Evolutionary conservation across 2,888 invertebrate genomes (phyloP).

Genomic region (Lapara coniferarum): DNA sequence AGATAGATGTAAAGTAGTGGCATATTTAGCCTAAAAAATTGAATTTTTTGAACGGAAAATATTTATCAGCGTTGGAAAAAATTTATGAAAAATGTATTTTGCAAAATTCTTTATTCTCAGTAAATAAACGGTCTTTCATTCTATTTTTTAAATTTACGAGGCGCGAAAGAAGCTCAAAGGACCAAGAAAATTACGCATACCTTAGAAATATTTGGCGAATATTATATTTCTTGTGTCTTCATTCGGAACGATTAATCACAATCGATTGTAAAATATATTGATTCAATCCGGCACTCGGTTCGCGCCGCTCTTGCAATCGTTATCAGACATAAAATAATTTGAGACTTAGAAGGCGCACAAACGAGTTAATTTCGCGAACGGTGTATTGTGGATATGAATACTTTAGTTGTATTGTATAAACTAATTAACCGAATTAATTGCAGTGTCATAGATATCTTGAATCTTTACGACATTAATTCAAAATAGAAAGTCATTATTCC

Average conservation of each 20-base stretch:
- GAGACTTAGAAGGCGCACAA: slow-evolving; percentile 11
- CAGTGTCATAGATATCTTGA: too few species aligned
- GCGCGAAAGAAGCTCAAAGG: not conserved
- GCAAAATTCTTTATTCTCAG: not conserved
- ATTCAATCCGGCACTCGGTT: slow-evolving; percentile 11
- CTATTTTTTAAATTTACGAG: too few species aligned
- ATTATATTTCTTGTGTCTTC: not conserved
- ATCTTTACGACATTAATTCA: too few species aligned
- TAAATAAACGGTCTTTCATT: too few species aligned
- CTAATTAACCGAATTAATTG: too few species aligned
- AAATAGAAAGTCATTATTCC: too few species aligned
- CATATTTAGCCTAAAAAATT: too few species aligned
- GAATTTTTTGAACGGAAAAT: too few species aligned
- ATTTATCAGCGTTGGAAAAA: too few species aligned
- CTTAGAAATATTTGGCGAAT: not conserved
- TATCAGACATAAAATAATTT: slow-evolving; percentile 13
- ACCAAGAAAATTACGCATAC: not conserved
- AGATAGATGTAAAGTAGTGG: too few species aligned
- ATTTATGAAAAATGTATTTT: not conserved
- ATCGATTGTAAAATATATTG: slow-evolving; percentile 13
- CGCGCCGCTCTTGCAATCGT: not conserved
- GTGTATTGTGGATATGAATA: not conserved
- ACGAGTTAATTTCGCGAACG: slow-evolving; percentile 10
- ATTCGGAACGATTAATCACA: slow-evolving; percentile 18
- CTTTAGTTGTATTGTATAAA: too few species aligned